phyloP scores from a whole-genome alignment of 2,888 invertebrate genomes.

The Holacanthella duospinosa region DNA sequence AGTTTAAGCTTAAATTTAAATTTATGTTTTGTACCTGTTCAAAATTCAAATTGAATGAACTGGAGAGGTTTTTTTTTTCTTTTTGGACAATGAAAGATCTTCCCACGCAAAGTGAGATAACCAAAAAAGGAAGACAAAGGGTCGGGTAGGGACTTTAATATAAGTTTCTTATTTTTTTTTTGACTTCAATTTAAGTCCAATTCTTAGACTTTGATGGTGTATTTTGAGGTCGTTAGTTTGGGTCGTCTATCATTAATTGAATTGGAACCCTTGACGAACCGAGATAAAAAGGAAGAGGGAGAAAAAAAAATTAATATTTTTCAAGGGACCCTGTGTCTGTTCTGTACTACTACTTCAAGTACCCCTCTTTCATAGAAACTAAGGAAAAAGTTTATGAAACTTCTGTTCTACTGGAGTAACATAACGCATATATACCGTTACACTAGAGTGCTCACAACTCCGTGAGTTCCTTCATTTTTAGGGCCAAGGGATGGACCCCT shows the following conservation, averaged over 20 bases:
- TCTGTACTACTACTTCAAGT: neutral
- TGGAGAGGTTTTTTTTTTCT: neutral
- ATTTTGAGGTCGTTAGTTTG: neutral
- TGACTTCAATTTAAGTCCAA: neutral
- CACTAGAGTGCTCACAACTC: neutral
- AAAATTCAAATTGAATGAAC: too few species aligned
- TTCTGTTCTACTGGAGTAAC: too few species aligned
- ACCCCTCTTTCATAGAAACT: neutral
- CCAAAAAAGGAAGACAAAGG: conserved; percentile 5
- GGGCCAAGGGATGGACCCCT: neutral
- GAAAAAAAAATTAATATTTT: neutral
- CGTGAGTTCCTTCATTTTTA: neutral
- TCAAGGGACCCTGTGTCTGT: neutral
- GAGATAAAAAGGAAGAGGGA: neutral
- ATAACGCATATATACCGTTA: neutral
- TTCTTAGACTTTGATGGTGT: neutral
- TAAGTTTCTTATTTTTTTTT: neutral
- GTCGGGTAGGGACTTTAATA: neutral
- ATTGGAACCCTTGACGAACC: conserved; percentile 2
- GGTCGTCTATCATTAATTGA: conserved; percentile 3
- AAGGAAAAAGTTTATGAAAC: too few species aligned
- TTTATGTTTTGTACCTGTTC: too few species aligned
- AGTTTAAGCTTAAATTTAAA: too few species aligned
- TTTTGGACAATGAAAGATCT: neutral
- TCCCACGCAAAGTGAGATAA: neutral